Percentiles rank a stretch among this genome's conserved stretches.
Conservation (phyloP, 2,797 vertebrate species). For the Carcharodon carcharias region DNA sequence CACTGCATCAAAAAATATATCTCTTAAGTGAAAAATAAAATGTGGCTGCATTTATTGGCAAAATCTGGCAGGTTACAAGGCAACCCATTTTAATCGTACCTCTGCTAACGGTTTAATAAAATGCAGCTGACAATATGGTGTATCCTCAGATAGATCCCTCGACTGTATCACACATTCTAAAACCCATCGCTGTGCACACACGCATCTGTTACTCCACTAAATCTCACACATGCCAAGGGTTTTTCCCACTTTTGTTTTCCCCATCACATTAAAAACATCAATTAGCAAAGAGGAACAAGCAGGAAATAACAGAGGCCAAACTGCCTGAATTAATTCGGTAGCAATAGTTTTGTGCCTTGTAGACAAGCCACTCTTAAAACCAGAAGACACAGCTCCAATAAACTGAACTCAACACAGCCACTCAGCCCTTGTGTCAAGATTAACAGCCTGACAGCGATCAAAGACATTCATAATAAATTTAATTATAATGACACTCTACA, state of each 20-base stretch:
- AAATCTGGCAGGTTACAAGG: not conserved
- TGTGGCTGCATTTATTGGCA: not conserved
- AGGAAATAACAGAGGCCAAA: slow-evolving; percentile 23
- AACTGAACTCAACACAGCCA: not conserved
- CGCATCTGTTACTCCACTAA: not conserved
- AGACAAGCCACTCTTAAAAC: not conserved
- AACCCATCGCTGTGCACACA: not conserved
- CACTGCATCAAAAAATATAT: not conserved
- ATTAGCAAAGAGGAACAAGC: slow-evolving; percentile 31
- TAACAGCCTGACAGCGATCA: not conserved
- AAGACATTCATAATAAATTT: not conserved
- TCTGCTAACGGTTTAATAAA: not conserved
- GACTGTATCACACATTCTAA: not conserved
- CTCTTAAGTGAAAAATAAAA: not conserved
- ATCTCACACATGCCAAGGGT: not conserved
- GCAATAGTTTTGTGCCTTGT: not conserved
- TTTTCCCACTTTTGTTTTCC: not conserved
- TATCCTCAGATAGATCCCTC: not conserved
- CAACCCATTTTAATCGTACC: not conserved
- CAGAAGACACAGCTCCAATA: not conserved
- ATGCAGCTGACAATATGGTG: not conserved
- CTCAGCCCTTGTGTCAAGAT: not conserved
- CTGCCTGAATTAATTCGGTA: not conserved
- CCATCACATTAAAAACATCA: slow-evolving; percentile 11
- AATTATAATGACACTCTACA: not conserved